These are phyloP conservation scores for Atrichornis clamosus DNA, from an alignment of 2,113 vertebrate species.

Conservation along the genomic window DNA sequence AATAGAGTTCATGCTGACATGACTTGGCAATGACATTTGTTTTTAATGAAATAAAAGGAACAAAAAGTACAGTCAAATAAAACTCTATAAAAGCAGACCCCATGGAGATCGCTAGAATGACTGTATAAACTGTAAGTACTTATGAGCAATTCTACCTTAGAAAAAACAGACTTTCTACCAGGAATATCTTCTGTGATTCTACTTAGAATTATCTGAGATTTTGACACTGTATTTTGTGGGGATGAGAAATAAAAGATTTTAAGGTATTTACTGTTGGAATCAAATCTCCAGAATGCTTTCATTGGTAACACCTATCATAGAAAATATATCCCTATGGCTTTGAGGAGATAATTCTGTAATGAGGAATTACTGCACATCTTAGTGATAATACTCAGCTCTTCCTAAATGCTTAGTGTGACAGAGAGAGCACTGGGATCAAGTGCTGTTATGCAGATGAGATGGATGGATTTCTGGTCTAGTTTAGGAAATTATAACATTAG, in stretches of 20 bases:
- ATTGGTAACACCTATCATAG: not conserved
- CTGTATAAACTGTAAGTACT: constrained; percentile 37
- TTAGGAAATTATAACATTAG: not conserved
- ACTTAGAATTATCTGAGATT: not conserved
- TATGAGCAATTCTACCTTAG: constrained; percentile 7
- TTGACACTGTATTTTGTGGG: not conserved
- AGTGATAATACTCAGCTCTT: not conserved
- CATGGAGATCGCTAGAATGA: constrained; percentile 27
- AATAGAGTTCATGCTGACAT: constrained; percentile 63
- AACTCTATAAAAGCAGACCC: constrained; percentile 54
- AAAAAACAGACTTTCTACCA: not conserved
- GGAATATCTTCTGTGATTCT: constrained; percentile 7
- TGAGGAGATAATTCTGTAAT: not conserved
- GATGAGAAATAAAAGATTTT: not conserved
- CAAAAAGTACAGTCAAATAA: constrained; percentile 64
- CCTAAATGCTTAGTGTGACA: not conserved
- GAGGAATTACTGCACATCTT: not conserved
- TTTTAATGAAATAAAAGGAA: constrained; percentile 69
- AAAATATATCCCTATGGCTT: not conserved
- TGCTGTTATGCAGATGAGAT: not conserved
- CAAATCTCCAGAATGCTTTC: not conserved
- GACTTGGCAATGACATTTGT: constrained; percentile 59
- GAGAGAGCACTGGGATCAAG: not conserved
- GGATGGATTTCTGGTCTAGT: not conserved
- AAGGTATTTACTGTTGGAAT: not conserved